Conservation (phyloP, 1,140 invertebrate species). For the Papilio polyxenes region DNA sequence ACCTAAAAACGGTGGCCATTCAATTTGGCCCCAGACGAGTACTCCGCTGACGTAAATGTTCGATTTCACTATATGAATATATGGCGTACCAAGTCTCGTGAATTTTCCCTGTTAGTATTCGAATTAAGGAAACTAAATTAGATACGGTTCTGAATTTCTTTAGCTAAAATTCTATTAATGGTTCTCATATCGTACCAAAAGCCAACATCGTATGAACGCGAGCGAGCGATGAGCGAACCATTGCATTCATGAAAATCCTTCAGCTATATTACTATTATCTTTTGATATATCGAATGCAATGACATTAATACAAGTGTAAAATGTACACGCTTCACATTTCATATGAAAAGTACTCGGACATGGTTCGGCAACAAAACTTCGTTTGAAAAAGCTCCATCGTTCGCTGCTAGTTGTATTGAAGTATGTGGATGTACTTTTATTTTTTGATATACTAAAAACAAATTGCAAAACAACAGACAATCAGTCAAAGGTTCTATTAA, state of each 20-base stretch:
- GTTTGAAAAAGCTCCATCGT: conserved; percentile 28
- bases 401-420: conserved; percentile 29
- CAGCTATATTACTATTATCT: neutral
- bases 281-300: neutral
- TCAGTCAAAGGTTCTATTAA: neutral
- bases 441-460: neutral
- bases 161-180: neutral
- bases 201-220: too few species aligned
- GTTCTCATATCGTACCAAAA: too few species aligned
- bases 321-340: conserved; percentile 41
- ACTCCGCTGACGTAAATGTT: conserved; percentile 7
- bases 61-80: conserved; percentile 27
- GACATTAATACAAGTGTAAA: conserved; percentile 7
- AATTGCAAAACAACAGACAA: neutral
- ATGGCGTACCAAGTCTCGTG: conserved; percentile 36
- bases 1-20: conserved; percentile 51
- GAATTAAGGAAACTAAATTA: neutral
- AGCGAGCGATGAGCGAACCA: neutral
- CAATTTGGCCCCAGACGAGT: conserved; percentile 46
- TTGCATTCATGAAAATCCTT: neutral
- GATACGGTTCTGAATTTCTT: neutral
- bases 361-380: conserved; percentile 28
- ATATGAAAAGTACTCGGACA: conserved; percentile 44
- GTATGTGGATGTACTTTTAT: neutral
- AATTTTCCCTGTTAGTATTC: conserved; percentile 32